These are phyloP conservation scores for Gnathonemus longibarbis DNA, from an alignment of 2,113 vertebrate genomes.

Conservation along the genomic window DNA sequence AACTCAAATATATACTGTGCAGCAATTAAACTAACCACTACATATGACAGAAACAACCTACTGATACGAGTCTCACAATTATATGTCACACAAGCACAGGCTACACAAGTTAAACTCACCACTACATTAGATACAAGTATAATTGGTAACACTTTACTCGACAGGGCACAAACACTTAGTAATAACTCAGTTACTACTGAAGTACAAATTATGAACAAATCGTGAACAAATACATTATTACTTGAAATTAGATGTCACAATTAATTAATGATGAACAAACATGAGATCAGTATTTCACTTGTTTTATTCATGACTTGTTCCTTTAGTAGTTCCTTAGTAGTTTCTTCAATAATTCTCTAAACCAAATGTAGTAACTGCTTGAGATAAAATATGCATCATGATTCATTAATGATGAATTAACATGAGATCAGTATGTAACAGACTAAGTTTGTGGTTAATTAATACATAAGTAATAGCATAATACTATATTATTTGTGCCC, in stretches of 20 bases:
- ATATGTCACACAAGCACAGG: background rate
- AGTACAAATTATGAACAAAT: background rate
- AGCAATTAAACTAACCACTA: background rate
- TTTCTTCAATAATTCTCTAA: background rate
- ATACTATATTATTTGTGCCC: background rate
- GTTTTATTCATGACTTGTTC: background rate
- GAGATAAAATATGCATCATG: background rate
- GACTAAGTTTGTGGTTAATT: background rate
- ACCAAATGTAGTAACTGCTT: background rate
- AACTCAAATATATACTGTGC: background rate
- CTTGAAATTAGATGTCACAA: background rate
- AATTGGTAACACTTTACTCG: background rate
- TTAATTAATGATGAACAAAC: background rate
- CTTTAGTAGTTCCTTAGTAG: background rate
- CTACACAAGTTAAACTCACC: background rate
- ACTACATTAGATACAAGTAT: background rate
- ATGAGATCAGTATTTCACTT: background rate
- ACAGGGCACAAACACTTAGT: background rate
- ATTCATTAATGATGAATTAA: background rate
- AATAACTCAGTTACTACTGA: background rate
- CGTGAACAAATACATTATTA: background rate
- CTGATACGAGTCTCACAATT: background rate
- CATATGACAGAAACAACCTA: background rate
- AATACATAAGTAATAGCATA: background rate
- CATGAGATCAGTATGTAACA: background rate